Evolutionary conservation across 2,797 vertebrate genomes (phyloP).

Genomic region (Gymnothorax javanicus): DNA sequence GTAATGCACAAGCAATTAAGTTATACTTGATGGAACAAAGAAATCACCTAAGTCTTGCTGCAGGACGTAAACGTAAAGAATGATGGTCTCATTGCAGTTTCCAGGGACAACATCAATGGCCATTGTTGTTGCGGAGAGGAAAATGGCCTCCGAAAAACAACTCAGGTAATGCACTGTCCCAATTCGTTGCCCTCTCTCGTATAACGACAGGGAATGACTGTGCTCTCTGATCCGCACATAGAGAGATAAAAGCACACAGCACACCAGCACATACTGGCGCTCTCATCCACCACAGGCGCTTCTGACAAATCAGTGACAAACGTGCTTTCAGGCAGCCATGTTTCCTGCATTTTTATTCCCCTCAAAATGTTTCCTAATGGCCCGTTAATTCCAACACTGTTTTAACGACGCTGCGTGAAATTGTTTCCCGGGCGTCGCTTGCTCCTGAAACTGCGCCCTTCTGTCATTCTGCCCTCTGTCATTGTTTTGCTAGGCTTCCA

Average conservation of each 20-base stretch:
- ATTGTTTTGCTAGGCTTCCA: background rate
- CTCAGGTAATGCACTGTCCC: background rate
- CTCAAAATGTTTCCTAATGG: background rate
- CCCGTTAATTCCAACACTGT: background rate
- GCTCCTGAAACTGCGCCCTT: background rate
- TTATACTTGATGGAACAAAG: no score
- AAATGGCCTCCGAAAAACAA: background rate
- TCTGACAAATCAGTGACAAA: background rate
- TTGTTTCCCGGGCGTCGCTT: background rate
- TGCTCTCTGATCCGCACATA: background rate
- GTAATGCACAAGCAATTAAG: no score
- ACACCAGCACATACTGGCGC: background rate
- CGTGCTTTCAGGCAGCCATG: background rate
- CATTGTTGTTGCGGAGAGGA: background rate
- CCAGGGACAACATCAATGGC: background rate
- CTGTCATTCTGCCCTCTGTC: background rate
- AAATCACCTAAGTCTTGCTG: no score
- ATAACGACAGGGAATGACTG: background rate
- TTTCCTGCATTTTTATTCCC: background rate
- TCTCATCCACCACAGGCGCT: background rate
- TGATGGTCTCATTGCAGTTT: no score
- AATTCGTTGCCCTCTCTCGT: background rate
- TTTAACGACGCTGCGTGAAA: background rate
- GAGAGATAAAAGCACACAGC: background rate
- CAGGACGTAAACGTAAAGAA: no score